These are phyloP conservation scores for Leptura quadrifasciata DNA, from an alignment of 2,888 invertebrate genomes.

Conservation along the genomic window DNA sequence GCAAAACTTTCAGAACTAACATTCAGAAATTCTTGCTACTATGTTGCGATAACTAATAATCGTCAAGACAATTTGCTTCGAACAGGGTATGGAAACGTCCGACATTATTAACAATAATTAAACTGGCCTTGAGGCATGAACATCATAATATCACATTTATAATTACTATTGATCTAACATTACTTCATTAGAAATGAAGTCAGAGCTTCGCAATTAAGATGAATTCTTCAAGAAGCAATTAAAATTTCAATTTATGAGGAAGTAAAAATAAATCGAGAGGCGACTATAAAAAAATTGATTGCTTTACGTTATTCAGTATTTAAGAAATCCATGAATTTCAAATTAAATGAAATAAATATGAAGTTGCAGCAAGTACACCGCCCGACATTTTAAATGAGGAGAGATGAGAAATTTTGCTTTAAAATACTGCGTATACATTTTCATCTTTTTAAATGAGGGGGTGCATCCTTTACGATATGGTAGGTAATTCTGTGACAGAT, in stretches of 20 bases:
- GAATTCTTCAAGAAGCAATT: slow-evolving; percentile 17
- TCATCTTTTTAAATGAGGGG: background rate
- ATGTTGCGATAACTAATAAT: no score
- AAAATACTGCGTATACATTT: background rate
- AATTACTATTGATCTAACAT: slow-evolving; percentile 9
- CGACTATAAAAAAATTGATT: slow-evolving; percentile 13
- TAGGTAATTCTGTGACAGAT: background rate
- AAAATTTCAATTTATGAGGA: slow-evolving; percentile 17
- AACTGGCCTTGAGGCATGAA: background rate
- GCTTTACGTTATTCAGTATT: slow-evolving; percentile 2
- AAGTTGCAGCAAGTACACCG: background rate
- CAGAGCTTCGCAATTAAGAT: background rate
- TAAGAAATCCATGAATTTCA: background rate
- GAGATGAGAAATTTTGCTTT: background rate
- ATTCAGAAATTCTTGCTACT: no score
- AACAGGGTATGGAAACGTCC: background rate
- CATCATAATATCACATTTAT: background rate
- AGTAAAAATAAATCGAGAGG: slow-evolving; percentile 19
- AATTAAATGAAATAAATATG: slow-evolving; percentile 6
- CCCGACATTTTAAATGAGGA: background rate
- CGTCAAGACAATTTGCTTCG: no score
- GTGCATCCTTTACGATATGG: background rate
- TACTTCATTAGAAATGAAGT: background rate
- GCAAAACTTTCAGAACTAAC: no score
- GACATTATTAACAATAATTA: slow-evolving; percentile 12